Base-by-base conservation (phyloP, 1,140 invertebrate genomes). In the Lucilia sericata region DNA sequence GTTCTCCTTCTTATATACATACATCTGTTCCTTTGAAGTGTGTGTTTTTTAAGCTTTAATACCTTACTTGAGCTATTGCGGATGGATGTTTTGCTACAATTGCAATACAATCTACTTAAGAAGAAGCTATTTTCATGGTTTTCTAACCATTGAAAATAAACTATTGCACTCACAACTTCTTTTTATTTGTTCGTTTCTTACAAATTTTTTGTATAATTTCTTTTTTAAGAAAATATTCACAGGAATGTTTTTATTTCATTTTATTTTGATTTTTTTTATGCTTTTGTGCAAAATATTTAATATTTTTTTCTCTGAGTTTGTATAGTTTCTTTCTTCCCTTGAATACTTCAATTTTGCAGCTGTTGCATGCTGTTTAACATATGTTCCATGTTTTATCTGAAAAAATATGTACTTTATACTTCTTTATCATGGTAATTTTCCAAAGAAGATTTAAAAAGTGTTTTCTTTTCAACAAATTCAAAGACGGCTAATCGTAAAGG, bases 191-290 rank as follows among this genome's bases (percentile, higher is more conserved):
- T 70, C 21, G n/a, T n/a, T 17, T 60, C 14, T 60, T 60, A 17
- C 13, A n/a, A 8, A 14, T 60, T 60, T 60, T 60, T 60, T 5
- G 13, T 60, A 17, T 60, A n/a, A 14, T 60, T 70, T 70, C n/a
- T 7, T 70, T 14, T 70, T 70, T 25, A 12, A 70, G 25, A 70
- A n/a, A 21, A 21, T 4, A 9, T 70, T 4, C 17, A 55, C 4
- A 55, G 17, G 51, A 55, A 55, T 70, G 17, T 70, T 70, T 70
- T 70, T 70, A 70, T 70, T 70, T 70, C 19, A 70, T 70, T 70
- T 70, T 70, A 70, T 70, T 70, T 17, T 70, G 65, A 70, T 70
- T 70, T 70, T 70, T 70, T 70, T 70, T 70, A 30, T 30, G 25
- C 25, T 70, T 25, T 70, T 25, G 5, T 25, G 9, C n/a, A 42